Conservation (phyloP, 2,797 vertebrate species). For the Platyrinchus mystaceus region DNA sequence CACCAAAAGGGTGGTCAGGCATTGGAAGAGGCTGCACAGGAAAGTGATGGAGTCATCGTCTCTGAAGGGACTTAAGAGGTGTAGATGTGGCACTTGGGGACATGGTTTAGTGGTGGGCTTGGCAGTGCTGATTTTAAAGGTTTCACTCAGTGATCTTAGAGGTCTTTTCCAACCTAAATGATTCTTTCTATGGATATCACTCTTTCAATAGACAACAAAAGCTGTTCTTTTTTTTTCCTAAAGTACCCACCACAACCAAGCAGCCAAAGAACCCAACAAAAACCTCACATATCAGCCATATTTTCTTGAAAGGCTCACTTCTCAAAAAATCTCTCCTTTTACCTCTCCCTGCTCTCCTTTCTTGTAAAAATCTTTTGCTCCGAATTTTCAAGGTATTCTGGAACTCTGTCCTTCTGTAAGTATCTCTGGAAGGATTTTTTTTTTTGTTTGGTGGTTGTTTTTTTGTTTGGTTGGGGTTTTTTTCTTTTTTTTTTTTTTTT, state of each 20-base stretch:
- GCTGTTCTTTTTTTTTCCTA: not conserved
- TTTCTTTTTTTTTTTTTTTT: not conserved
- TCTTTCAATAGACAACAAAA: not conserved
- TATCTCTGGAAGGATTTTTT: not conserved
- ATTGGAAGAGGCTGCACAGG: not conserved
- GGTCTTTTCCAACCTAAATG: not conserved
- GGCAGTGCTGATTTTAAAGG: not conserved
- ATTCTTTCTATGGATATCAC: not conserved
- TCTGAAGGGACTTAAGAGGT: not conserved
- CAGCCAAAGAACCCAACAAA: rapidly evolving
- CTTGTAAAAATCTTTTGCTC: not conserved
- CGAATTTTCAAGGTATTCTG: not conserved
- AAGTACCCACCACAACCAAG: not conserved
- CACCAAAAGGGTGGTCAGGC: not conserved
- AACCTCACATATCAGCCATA: rapidly evolving
- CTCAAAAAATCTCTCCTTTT: not conserved
- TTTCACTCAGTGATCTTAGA: not conserved
- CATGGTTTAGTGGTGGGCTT: not conserved
- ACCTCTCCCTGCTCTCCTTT: not conserved
- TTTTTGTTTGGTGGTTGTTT: not conserved
- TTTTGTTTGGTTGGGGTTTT: not conserved
- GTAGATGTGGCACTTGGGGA: not conserved
- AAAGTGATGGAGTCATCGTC: not conserved
- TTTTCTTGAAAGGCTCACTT: not conserved
- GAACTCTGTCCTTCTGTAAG: not conserved